Conservation (phyloP, 2,797 vertebrate genomes). For the Pitangus sulphuratus region DNA sequence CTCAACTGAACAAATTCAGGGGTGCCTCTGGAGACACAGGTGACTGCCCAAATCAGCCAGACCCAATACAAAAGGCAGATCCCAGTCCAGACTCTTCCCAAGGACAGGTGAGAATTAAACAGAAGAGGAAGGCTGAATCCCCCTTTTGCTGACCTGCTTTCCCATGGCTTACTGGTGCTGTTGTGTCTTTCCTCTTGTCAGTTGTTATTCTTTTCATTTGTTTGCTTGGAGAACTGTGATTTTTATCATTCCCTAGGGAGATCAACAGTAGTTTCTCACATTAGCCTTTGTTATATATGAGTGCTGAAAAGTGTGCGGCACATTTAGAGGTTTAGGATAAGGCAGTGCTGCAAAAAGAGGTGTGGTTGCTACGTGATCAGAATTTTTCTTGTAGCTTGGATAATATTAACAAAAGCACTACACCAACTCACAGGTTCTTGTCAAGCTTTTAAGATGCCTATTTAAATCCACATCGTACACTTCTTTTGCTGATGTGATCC, state of each 20-base stretch:
- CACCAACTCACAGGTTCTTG: neutral
- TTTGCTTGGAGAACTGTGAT: neutral
- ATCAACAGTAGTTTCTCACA: neutral
- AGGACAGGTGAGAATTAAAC: slow-evolving; percentile 48
- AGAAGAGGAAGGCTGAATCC: neutral
- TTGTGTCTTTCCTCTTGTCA: neutral
- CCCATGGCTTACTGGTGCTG: neutral
- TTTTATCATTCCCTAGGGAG: neutral
- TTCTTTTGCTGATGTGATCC: neutral
- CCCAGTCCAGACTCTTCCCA: neutral
- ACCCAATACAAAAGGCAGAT: neutral
- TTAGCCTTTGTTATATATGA: neutral
- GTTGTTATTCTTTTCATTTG: neutral
- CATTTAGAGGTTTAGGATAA: neutral
- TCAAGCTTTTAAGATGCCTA: neutral
- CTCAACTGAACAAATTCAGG: slow-evolving; percentile 77
- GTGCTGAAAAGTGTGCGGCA: neutral
- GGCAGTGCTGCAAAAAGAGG: neutral
- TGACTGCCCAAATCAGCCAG: slow-evolving; percentile 23
- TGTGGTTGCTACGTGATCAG: neutral
- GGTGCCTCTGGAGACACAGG: slow-evolving; percentile 29
- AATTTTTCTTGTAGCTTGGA: neutral
- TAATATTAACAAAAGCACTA: neutral
- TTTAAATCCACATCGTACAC: neutral
- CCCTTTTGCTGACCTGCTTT: neutral